Evolutionary conservation across 2,888 invertebrate genomes (phyloP).

Genomic region (Metellina segmentata): DNA sequence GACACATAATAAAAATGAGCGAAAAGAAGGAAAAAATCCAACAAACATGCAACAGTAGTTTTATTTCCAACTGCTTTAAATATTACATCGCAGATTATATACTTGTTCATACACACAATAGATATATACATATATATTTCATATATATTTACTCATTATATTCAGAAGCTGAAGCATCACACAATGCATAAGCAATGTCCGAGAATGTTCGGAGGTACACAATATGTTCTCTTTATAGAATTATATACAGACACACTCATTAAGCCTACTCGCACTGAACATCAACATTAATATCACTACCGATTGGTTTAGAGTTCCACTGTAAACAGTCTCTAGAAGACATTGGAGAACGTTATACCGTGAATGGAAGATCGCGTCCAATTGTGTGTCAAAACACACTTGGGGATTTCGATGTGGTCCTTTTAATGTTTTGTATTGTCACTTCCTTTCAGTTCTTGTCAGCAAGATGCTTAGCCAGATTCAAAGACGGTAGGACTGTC

Average conservation of each 20-base stretch:
- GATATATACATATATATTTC: conserved; percentile 61
- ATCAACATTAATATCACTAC: conserved; percentile 33
- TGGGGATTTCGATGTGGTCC: not conserved
- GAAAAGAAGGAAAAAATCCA: too few relatives aligned
- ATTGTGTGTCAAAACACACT: not conserved
- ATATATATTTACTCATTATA: conserved; percentile 31
- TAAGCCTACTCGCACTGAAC: conserved; percentile 35
- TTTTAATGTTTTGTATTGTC: not conserved
- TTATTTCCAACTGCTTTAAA: conserved; percentile 48
- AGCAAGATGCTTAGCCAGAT: not conserved
- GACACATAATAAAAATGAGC: too few relatives aligned
- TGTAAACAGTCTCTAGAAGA: not conserved
- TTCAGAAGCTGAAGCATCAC: conserved; percentile 43
- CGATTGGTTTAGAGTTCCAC: not conserved
- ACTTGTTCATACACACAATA: conserved; percentile 61
- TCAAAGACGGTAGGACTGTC: not conserved
- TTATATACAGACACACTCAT: conserved; percentile 1
- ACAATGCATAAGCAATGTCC: conserved; percentile 56
- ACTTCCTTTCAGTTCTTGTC: not conserved
- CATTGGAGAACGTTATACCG: not conserved
- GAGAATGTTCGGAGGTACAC: conserved; percentile 6
- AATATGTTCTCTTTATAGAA: not conserved
- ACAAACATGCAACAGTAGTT: conserved; percentile 61
- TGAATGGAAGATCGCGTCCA: not conserved
- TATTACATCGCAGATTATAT: conserved; percentile 59